phyloP scores from a whole-genome alignment of 2,113 vertebrate genomes.

The Lethenteron reissneri region DNA sequence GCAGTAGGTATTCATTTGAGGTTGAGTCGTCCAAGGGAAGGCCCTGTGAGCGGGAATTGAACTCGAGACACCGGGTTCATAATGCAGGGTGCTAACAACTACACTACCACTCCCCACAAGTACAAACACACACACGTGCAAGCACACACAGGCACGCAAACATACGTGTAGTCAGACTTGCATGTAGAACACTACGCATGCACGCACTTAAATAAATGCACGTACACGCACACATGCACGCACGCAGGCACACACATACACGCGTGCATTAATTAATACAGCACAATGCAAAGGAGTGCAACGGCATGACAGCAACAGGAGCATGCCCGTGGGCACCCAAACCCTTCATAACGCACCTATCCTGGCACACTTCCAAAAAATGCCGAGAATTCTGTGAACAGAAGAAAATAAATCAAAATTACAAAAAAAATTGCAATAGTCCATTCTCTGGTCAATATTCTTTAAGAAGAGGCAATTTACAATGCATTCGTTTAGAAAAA shows the following conservation, averaged over 20 bases:
- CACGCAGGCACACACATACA: neutral
- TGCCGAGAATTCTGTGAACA: neutral
- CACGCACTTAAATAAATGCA: neutral
- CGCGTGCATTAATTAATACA: neutral
- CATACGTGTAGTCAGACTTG: neutral
- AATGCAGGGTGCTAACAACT: too few species aligned
- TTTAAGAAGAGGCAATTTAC: too few species aligned
- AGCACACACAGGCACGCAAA: too few species aligned
- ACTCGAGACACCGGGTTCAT: too few species aligned
- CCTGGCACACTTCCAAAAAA: constrained; percentile 4
- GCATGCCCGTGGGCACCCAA: neutral
- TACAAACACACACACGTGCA: too few species aligned
- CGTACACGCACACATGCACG: neutral
- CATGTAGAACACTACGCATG: neutral
- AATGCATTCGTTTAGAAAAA: too few species aligned
- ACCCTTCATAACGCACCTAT: constrained; percentile 1
- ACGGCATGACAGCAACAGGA: neutral
- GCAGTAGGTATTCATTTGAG: too few species aligned
- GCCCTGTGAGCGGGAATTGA: too few species aligned
- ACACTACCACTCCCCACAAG: too few species aligned
- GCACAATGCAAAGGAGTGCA: neutral
- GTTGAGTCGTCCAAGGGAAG: too few species aligned
- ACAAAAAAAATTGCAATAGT: too few species aligned
- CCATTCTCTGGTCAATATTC: too few species aligned
- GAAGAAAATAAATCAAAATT: neutral